Conservation (phyloP, 2,888 invertebrate species). For the Lottia scabra region DNA sequence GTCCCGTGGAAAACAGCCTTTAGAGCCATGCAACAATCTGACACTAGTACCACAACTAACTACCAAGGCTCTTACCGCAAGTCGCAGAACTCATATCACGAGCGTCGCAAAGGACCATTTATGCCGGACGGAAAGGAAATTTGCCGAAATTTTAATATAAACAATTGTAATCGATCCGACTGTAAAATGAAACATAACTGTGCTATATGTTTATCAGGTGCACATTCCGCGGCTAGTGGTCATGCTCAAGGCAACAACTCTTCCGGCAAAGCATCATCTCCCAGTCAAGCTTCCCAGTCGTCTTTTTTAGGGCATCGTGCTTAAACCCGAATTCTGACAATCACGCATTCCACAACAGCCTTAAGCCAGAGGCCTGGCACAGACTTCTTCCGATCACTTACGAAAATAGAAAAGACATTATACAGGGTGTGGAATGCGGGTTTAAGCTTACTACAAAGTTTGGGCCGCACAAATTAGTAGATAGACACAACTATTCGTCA, state of each 20-base stretch:
- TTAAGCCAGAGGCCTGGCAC: not conserved
- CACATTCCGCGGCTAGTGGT: not conserved
- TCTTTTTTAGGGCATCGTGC: too few species aligned
- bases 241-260: not conserved
- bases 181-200: slow-evolving; percentile 5
- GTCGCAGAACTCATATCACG: not conserved
- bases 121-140: slow-evolving; percentile 4
- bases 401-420: not conserved
- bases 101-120: not conserved
- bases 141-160: not conserved
- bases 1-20: too few species aligned
- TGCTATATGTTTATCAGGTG: not conserved
- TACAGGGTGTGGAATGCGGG: not conserved
- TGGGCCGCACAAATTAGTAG: too few species aligned
- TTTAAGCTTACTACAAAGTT: not conserved
- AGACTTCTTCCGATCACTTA: not conserved
- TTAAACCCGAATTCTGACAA: not conserved
- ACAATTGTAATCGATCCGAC: not conserved
- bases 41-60: not conserved
- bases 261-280: not conserved
- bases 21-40: too few species aligned
- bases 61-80: not conserved
- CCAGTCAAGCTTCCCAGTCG: too few species aligned
- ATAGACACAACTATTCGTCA: too few species aligned
- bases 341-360: not conserved